Percentiles rank a stretch among this genome's conserved stretches.
Conservation (phyloP, 2,888 invertebrate genomes). For the Cantharis flavilabris region DNA sequence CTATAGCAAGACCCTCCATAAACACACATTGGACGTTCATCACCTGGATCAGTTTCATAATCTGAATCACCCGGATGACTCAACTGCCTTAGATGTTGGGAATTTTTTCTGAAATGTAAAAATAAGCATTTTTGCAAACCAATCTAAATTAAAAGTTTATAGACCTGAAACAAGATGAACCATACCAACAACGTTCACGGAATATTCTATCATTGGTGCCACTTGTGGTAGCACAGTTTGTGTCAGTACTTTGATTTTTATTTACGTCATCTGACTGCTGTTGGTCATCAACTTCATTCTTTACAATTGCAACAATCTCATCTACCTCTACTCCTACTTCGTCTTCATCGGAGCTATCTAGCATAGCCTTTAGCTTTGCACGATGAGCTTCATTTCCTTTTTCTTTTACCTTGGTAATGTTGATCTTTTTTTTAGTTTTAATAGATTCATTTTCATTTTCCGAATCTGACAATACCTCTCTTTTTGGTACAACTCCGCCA, state of each 20-base stretch:
- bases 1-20: slow-evolving; percentile 64
- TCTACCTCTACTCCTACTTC: not conserved
- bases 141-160: not conserved
- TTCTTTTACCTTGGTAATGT: slow-evolving; percentile 2
- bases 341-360: slow-evolving; percentile 18
- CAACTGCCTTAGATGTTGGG: slow-evolving; percentile 62
- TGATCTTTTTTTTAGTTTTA: not conserved
- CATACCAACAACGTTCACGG: slow-evolving; percentile 67
- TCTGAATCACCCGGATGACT: slow-evolving; percentile 69
- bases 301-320: not conserved
- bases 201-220: slow-evolving; percentile 17
- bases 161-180: slow-evolving; percentile 66
- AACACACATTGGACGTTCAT: slow-evolving; percentile 60
- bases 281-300: not conserved
- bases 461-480: not conserved
- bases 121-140: not conserved
- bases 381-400: not conserved
- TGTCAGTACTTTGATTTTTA: slow-evolving; percentile 4
- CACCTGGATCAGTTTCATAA: slow-evolving; percentile 56
- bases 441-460: not conserved
- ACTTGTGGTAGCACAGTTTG: slow-evolving; percentile 19
- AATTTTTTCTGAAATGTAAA: slow-evolving; percentile 61
- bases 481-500: not conserved
- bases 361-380: slow-evolving; percentile 10
- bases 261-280: not conserved